Base-by-base conservation (phyloP, 2,888 invertebrate genomes). In the Drosophila lacicola region DNA sequence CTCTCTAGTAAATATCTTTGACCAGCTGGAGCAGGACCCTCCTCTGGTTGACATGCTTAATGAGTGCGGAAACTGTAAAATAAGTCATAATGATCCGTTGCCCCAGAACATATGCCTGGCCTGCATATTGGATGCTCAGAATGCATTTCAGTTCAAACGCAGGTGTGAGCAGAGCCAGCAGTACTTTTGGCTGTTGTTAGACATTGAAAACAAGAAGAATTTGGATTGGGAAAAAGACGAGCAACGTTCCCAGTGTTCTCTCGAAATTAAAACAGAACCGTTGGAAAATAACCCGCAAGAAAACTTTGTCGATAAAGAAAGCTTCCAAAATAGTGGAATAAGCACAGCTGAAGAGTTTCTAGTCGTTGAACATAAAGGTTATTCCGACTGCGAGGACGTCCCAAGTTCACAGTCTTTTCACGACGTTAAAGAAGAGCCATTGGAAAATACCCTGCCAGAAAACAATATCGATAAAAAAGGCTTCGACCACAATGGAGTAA, bases 91-190 rank as follows among this genome's bases (percentile, higher is more conserved):
- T 25, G 66, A 67, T 67, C 45, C 39, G 39, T 34, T 67, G 55
- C 64, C 66, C 0, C 66, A 67, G 19, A 63, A 56, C 19, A 64
- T 67, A 10, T 67, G 66, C 19, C 25, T 45, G n/a, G 36, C 42
- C 19, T 68, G 68, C 42, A 44, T 25, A 37, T 44, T 49, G 11
- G 47, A 49, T 47, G 67, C 67, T 6, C 53, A 58, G 34, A 42
- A 19, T 44, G 53, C 67, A 8, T 68, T 54, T 58, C 53, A 34
- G 4, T 68, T 68, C 8, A 68, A 68, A n/a, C 67, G 42, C 2
- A 37, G n/a, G 11, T 66, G 68, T 25, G 68, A 68, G 19, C 17
- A 44, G 37, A 68, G 44, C 49, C 17, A 47, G 17, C 57, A 44
- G 0, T 63, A 58, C 44, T 60, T 60, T 45, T 60, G 44, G 44